Evolutionary conservation across 2,888 invertebrate species (phyloP).

Genomic region (Elegia similella): DNA sequence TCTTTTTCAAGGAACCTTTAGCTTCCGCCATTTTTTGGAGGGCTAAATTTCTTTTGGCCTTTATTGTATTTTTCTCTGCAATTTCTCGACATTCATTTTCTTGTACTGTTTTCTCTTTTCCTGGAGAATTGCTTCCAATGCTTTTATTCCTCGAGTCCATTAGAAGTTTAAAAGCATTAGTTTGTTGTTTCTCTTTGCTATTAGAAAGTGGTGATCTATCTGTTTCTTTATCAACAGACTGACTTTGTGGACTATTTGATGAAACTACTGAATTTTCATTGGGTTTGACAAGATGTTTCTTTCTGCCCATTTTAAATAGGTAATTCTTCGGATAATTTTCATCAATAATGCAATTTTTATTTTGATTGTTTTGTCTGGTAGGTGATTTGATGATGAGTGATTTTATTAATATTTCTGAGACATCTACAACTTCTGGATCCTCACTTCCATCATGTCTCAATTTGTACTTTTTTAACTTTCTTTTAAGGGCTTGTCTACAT

Average conservation of each 20-base stretch:
- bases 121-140: conserved; percentile 84
- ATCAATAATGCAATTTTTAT: conserved; percentile 20
- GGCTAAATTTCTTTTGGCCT: conserved; percentile 73
- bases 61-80: conserved; percentile 49
- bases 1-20: conserved; percentile 82
- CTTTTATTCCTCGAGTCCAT: conserved; percentile 85
- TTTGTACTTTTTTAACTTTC: conserved; percentile 67
- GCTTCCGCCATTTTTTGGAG: conserved; percentile 84
- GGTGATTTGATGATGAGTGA: conserved; percentile 60
- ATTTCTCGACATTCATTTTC: conserved; percentile 44
- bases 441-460: conserved; percentile 65
- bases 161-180: conserved; percentile 84
- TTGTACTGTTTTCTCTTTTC: conserved; percentile 67
- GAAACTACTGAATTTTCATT: conserved; percentile 21
- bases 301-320: conserved; percentile 62
- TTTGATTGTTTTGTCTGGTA: conserved; percentile 28
- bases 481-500: conserved; percentile 54
- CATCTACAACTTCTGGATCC: conserved; percentile 68
- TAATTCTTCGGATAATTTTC: conserved; percentile 53
- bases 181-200: conserved; percentile 50
- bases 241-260: conserved; percentile 18
- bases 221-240: conserved; percentile 7
- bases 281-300: conserved; percentile 38
- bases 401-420: conserved; percentile 54
- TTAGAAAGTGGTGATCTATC: background rate